Evolutionary conservation across 2,113 vertebrate genomes (phyloP).

Genomic region (Manacus vitellinus): DNA sequence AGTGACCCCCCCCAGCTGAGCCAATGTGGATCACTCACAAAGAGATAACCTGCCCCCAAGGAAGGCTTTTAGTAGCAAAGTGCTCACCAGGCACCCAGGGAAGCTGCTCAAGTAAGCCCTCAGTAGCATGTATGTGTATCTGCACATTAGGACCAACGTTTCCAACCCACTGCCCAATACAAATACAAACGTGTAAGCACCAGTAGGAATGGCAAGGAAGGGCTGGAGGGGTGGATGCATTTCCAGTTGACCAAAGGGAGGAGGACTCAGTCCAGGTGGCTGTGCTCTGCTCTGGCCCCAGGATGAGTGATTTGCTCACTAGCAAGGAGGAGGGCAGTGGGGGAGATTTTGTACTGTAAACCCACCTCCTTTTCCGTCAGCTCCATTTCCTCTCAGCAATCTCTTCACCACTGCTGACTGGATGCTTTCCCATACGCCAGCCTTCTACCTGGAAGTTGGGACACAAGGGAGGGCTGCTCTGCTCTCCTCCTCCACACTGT

Average conservation of each 20-base stretch:
- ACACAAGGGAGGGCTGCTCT: neutral
- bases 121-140: neutral
- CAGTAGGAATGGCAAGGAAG: neutral
- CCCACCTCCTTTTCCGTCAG: neutral
- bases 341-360: neutral
- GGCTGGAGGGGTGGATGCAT: neutral
- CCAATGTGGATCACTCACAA: fast-evolving
- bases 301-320: fast-evolving
- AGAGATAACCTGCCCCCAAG: neutral
- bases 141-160: neutral
- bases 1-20: fast-evolving
- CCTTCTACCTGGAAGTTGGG: fast-evolving
- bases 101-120: neutral
- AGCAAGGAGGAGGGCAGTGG: neutral
- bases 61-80: neutral
- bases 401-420: neutral
- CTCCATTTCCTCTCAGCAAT: fast-evolving
- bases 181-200: neutral
- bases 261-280: neutral
- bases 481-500: neutral
- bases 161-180: neutral
- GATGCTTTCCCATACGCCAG: fast-evolving
- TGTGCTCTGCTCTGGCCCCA: neutral
- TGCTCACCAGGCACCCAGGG: neutral
- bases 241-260: neutral